Evolutionary conservation across 1,140 invertebrate species (phyloP).

Genomic region (Drosophila truncata): DNA sequence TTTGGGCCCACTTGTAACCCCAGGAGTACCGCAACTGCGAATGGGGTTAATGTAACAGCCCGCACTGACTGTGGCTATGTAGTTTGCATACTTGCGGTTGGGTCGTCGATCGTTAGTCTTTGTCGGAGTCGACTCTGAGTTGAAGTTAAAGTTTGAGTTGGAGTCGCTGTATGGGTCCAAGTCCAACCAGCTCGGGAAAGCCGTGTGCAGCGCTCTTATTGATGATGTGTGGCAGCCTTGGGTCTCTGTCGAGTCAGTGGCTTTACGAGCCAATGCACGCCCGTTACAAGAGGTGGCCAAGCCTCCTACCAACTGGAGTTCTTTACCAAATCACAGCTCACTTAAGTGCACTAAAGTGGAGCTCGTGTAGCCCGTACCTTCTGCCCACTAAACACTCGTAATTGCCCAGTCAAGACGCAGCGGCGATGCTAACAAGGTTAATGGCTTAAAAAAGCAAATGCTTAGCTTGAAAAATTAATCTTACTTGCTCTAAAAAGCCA

Average conservation of each 20-base stretch:
- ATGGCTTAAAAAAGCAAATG: slow-evolving; percentile 27
- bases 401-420: slow-evolving; percentile 34
- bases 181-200: slow-evolving; percentile 25
- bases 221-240: slow-evolving; percentile 50
- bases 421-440: slow-evolving; percentile 50
- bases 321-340: slow-evolving; percentile 21
- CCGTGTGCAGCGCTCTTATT: slow-evolving; percentile 20
- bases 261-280: slow-evolving; percentile 41
- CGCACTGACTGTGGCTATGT: slow-evolving; percentile 9
- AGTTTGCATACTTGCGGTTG: slow-evolving; percentile 58
- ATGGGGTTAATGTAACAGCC: slow-evolving; percentile 64
- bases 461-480: slow-evolving; percentile 33
- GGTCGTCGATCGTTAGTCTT: slow-evolving; percentile 52
- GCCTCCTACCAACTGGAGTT: slow-evolving; percentile 29
- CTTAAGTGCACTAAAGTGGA: slow-evolving; percentile 20
- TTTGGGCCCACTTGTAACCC: slow-evolving; percentile 32
- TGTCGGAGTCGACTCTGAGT: neutral
- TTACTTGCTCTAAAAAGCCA: slow-evolving; percentile 25
- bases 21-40: slow-evolving; percentile 42
- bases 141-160: neutral
- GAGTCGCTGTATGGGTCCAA: neutral
- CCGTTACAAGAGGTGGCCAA: slow-evolving; percentile 29
- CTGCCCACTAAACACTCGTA: slow-evolving; percentile 37
- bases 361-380: slow-evolving; percentile 22
- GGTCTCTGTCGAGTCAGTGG: slow-evolving; percentile 40